Evolutionary conservation across 2,113 vertebrate genomes (phyloP).

Genomic region (Eudyptes chrysolophus): DNA sequence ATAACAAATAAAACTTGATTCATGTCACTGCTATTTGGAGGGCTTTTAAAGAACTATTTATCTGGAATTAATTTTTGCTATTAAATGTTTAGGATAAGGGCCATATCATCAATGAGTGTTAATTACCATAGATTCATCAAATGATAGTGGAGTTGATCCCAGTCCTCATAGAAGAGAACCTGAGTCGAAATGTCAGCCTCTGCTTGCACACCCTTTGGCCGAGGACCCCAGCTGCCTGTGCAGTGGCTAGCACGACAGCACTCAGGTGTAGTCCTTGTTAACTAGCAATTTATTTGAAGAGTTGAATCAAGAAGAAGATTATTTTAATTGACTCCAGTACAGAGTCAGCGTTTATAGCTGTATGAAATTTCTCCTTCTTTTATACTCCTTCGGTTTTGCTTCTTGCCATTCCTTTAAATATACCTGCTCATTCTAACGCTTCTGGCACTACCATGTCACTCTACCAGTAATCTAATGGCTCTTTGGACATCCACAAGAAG

Average conservation of each 20-base stretch:
- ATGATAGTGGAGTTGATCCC: background rate
- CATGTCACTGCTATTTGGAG: background rate
- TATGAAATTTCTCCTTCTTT: background rate
- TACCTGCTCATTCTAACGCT: background rate
- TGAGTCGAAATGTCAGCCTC: background rate
- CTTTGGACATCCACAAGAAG: background rate
- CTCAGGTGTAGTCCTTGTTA: background rate
- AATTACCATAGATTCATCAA: background rate
- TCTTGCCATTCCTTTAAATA: background rate
- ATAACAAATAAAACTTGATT: background rate
- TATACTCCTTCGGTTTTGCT: background rate
- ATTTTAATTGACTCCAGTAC: background rate
- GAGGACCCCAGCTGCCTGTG: background rate
- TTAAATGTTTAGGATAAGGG: background rate
- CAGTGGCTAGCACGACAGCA: background rate
- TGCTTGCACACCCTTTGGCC: background rate
- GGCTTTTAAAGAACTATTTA: background rate
- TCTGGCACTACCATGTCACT: background rate
- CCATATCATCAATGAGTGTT: background rate
- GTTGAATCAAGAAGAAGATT: background rate
- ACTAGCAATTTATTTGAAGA: background rate
- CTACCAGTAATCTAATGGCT: background rate
- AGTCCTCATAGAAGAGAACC: background rate
- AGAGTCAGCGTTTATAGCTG: background rate
- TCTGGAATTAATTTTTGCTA: slow-evolving; percentile 12